Evolutionary conservation across 2,113 vertebrate species (phyloP).

Genomic region (Pteronura brasiliensis): DNA sequence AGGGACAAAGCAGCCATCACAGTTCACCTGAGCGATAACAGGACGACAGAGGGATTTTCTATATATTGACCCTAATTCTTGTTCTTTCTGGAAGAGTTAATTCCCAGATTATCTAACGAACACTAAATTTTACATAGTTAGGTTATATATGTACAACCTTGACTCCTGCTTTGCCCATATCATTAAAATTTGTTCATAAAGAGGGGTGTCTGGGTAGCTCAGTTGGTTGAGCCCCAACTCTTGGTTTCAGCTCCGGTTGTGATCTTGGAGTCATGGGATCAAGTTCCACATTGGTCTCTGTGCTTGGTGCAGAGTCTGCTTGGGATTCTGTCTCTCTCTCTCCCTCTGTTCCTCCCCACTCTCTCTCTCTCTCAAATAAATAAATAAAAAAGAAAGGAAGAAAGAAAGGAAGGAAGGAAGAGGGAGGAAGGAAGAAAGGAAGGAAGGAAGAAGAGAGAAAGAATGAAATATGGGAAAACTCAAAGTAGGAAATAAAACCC

Average conservation of each 20-base stretch:
- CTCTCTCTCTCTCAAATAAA: not conserved
- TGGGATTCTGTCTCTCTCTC: not conserved
- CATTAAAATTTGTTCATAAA: not conserved
- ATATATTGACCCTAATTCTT: not conserved
- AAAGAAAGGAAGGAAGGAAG: not conserved
- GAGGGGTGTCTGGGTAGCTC: not conserved
- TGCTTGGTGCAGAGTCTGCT: not conserved
- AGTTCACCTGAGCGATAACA: not conserved
- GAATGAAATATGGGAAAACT: not conserved
- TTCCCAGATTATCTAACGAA: not conserved
- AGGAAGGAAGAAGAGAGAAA: not conserved
- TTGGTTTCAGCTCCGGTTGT: not conserved
- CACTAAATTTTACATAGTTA: not conserved
- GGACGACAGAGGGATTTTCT: not conserved
- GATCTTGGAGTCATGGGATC: not conserved
- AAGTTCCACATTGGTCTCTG: not conserved
- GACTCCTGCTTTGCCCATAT: not conserved
- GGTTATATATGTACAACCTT: not conserved
- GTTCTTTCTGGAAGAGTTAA: not conserved
- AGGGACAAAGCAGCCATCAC: not conserved
- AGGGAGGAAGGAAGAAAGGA: no score
- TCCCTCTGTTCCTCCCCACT: not conserved
- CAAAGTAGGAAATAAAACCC: not conserved
- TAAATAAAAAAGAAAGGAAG: not conserved
- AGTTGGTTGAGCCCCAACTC: not conserved